phyloP scores from a whole-genome alignment of 2,113 vertebrate species.

The Motacilla tschutschensis region DNA sequence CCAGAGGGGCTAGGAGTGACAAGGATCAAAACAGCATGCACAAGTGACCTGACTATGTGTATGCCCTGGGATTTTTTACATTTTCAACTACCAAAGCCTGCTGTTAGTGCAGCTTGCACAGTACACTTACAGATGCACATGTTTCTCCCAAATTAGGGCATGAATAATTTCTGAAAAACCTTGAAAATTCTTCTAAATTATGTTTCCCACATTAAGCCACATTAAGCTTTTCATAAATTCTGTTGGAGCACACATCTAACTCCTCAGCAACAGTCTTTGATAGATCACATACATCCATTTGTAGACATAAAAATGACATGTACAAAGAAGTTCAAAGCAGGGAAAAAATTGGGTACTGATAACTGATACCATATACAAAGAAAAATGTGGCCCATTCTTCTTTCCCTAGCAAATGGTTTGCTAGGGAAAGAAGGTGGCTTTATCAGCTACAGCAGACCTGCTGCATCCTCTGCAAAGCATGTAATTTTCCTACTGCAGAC shows the following conservation, averaged over 20 bases:
- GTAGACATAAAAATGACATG: neutral
- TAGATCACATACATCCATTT: neutral
- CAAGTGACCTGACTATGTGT: neutral
- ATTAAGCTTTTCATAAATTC: neutral
- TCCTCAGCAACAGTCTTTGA: neutral
- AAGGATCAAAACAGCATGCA: neutral
- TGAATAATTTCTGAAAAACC: neutral
- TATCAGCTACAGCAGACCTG: neutral
- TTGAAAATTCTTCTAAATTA: neutral
- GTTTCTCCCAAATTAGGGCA: neutral
- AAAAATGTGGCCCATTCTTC: neutral
- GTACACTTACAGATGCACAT: accelerated
- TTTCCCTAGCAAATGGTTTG: neutral
- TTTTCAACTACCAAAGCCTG: neutral
- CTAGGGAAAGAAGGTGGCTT: neutral
- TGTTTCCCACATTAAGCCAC: neutral
- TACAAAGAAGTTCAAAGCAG: neutral
- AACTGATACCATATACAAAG: neutral
- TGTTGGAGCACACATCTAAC: neutral
- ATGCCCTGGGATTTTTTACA: neutral
- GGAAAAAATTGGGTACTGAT: neutral
- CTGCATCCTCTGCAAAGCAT: neutral
- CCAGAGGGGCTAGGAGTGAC: neutral
- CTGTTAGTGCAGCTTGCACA: neutral
- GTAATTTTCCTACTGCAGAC: neutral